A percentile compares a stretch with the other conserved stretches of the same genome.
Evolutionary conservation across 2,113 vertebrate species (phyloP).

Genomic region (Nothoprocta perdicaria): DNA sequence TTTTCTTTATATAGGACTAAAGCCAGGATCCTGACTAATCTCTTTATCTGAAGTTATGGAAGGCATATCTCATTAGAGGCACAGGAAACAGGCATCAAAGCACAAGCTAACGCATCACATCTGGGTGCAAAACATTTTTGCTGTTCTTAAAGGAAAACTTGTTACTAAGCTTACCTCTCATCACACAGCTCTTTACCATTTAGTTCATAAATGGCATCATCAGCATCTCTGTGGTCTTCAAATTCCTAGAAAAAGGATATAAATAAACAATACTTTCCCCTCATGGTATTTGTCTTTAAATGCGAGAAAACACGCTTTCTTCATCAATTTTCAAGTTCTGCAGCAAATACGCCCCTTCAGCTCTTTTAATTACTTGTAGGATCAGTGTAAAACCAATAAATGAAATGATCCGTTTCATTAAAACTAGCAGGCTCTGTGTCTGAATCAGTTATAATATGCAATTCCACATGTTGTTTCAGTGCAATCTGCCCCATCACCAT

Average conservation of each 20-base stretch:
- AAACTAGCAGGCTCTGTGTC: background rate
- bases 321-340: background rate
- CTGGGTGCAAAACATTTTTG: background rate
- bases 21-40: background rate
- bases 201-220: conserved; percentile 92
- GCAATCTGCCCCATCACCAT: background rate
- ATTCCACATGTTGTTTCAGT: background rate
- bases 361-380: background rate
- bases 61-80: background rate
- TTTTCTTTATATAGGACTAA: background rate
- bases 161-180: conserved; percentile 80
- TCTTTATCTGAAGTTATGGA: background rate
- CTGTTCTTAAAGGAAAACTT: background rate
- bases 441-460: background rate
- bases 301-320: background rate
- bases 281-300: background rate
- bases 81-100: background rate
- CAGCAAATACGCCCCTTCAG: background rate
- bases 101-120: background rate
- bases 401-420: background rate
- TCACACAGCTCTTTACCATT: conserved; percentile 92
- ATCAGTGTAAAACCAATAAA: background rate
- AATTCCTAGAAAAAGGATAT: conserved; percentile 81
- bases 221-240: conserved; percentile 92
- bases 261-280: background rate